phyloP scores from a whole-genome alignment of 1,140 invertebrate species.

The Ceratina calcarata region DNA sequence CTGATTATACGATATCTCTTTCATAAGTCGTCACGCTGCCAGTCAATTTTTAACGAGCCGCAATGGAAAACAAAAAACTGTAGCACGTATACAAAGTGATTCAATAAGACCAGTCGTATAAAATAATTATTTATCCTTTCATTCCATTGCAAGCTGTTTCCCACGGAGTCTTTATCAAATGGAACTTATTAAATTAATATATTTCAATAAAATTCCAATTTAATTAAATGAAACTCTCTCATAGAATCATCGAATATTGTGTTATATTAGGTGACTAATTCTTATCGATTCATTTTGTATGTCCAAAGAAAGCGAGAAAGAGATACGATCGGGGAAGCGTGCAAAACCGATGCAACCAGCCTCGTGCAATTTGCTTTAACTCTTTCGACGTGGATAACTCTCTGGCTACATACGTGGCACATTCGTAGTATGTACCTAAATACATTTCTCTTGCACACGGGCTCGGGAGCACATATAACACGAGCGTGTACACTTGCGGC shows the following conservation, averaged over 20 bases:
- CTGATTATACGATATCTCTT: conserved; percentile 22
- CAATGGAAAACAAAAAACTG: neutral
- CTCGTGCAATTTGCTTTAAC: conserved; percentile 43
- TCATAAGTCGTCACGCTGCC: conserved; percentile 19
- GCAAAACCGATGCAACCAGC: conserved; percentile 39
- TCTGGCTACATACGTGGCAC: conserved; percentile 30
- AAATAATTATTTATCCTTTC: no score
- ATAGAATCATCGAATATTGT: no score
- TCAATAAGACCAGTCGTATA: no score
- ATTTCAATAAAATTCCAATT: no score
- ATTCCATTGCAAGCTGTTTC: no score
- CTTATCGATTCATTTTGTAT: neutral
- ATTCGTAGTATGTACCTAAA: neutral
- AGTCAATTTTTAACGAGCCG: conserved; percentile 26
- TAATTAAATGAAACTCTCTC: no score
- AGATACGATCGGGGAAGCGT: conserved; percentile 17
- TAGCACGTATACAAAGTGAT: no score
- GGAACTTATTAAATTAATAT: no score
- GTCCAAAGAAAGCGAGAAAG: neutral
- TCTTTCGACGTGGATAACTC: conserved; percentile 27
- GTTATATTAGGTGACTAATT: no score
- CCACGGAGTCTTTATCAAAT: no score
- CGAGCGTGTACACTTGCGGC: neutral
- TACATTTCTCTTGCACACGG: conserved; percentile 1
- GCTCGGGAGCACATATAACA: neutral